A percentile compares a stretch with the other conserved stretches of the same genome.
phyloP scores from a whole-genome alignment of 2,888 invertebrate genomes.

The Leptothorax acervorum region DNA sequence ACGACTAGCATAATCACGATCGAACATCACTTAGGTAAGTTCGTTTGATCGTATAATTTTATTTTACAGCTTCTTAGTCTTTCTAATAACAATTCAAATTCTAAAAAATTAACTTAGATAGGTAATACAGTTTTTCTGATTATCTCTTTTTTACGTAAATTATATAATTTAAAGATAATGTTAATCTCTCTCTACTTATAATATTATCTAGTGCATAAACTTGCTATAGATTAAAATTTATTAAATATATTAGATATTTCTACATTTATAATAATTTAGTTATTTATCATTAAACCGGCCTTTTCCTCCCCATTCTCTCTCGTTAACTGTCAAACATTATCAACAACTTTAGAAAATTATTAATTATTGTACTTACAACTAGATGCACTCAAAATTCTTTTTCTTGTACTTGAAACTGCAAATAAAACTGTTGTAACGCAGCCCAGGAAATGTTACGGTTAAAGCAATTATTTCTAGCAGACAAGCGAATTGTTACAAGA shows the following conservation, averaged over 20 bases:
- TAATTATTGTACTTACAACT: background rate
- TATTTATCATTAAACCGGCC: background rate
- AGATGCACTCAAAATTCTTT: background rate
- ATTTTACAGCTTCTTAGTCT: background rate
- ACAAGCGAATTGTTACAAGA: slow-evolving; percentile 70
- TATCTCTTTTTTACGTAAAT: background rate
- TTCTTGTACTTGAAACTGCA: background rate
- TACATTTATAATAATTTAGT: background rate
- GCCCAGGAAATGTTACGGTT: slow-evolving; percentile 75
- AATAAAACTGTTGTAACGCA: slow-evolving; percentile 42
- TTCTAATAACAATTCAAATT: background rate
- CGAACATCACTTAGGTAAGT: too few relatives aligned
- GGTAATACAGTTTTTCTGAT: background rate
- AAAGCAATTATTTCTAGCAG: slow-evolving; percentile 79
- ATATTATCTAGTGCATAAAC: background rate
- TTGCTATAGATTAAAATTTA: background rate
- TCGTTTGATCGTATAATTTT: too few relatives aligned
- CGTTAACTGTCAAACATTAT: background rate
- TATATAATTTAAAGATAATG: background rate
- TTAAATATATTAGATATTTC: background rate
- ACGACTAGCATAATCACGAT: too few relatives aligned
- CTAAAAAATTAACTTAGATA: background rate
- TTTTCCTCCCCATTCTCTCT: background rate
- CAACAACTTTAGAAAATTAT: background rate
- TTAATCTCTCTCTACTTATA: background rate